Conservation (phyloP, 2,113 vertebrate species). For the Eretmochelys imbricata region DNA sequence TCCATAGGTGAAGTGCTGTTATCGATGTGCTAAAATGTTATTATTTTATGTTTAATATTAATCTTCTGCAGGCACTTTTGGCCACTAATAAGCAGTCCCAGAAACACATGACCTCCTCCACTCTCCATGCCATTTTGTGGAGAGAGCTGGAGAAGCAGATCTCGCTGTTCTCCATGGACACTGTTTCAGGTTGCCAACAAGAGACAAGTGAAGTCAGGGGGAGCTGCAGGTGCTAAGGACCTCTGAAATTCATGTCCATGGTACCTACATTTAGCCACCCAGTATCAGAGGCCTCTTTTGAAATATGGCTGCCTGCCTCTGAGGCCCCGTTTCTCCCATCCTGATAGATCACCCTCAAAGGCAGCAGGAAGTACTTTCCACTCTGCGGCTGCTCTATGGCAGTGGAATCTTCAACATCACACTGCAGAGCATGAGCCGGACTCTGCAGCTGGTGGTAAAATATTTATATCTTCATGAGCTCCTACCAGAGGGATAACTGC, state of each 20-base stretch:
- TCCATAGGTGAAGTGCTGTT: not conserved
- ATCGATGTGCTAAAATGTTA: not conserved
- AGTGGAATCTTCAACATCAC: not conserved
- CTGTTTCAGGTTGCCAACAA: not conserved
- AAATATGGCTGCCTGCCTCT: rapidly evolving
- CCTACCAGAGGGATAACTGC: not conserved
- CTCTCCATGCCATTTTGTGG: not conserved
- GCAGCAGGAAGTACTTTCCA: not conserved
- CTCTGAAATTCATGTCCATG: not conserved
- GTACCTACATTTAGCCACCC: not conserved
- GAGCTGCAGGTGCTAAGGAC: not conserved
- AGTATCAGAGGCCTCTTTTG: rapidly evolving
- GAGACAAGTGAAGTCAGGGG: not conserved
- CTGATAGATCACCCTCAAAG: not conserved
- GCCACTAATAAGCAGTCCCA: not conserved
- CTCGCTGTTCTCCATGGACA: not conserved
- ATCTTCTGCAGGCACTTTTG: not conserved
- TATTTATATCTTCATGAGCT: not conserved
- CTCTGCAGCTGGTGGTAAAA: not conserved
- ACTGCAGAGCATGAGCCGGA: not conserved
- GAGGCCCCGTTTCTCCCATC: not conserved
- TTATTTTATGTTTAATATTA: not conserved
- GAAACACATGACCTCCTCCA: not conserved
- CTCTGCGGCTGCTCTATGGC: not conserved
- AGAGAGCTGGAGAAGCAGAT: not conserved